Evolutionary conservation across 23 tunicate genomes (phyloP), one percentile per base, ranked within the genome.

Genomic region (Halocynthia roretzi): DNA sequence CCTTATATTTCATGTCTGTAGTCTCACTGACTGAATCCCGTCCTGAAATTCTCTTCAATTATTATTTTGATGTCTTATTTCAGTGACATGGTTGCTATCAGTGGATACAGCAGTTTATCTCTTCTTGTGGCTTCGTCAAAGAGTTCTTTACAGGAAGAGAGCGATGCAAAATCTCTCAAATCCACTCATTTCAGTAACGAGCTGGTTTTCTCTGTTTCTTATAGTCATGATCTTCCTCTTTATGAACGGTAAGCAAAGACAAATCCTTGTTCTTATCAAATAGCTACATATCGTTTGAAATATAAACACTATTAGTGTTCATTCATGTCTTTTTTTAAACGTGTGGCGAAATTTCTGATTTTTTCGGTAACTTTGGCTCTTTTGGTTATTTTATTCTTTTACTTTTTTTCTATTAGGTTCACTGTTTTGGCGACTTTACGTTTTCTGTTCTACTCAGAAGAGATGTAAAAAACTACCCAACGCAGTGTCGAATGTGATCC

Each of bases 41-140:
- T 31, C 44, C 44, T 31, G 44, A 31, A 31, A 31, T 31, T 31
- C 4, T 31, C 44, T 31, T 31, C 44, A 31, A 31, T 31, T 31
- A 31, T 4, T 31, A 31, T 31, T 31, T 0, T 31, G 44, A 31
- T 31, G 44, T 31, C 44, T 31, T 31, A 31, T 74, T 74, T 8
- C 64, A 74, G 78, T 54, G 15, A 54, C 78, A 19, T 74, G 78
- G 78, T 54, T 74, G 63, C 6, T 74, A 44, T 62, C 55, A 54
- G 78, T 74, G 65, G 78, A 74, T 50, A 74, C 78, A 14, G 56
- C 78, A 56, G 78, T 74, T 10, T 74, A 74, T 54, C 63, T 74
- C 10, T 74, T 74, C 21, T 18, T 74, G 19, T 74, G 78, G 78
- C 64, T 74, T 53, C 78, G 78, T 8, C 78, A 74, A 10, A 53